Evolutionary conservation across 2,797 vertebrate species (phyloP).

Genomic region (Eremophila alpestris): DNA sequence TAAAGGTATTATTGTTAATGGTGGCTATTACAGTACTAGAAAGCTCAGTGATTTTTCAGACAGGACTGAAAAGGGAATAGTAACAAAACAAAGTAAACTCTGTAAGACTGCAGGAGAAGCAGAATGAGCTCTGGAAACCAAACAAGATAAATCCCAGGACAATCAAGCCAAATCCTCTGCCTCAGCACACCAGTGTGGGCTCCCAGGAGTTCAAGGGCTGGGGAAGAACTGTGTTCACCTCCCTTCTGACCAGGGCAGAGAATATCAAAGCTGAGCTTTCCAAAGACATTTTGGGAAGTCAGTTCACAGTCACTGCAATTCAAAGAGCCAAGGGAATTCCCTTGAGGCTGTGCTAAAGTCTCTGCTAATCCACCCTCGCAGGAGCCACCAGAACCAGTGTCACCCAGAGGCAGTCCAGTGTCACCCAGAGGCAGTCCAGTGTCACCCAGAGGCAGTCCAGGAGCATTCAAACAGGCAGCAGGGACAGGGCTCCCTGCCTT

Average conservation of each 20-base stretch:
- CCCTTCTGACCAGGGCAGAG: not conserved
- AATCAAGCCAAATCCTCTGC: not conserved
- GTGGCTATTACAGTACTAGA: not conserved
- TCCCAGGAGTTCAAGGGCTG: not conserved
- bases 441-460: not conserved
- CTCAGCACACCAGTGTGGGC: not conserved
- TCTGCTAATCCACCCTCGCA: not conserved
- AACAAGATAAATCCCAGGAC: not conserved
- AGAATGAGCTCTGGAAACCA: not conserved
- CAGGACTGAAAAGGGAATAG: not conserved
- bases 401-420: not conserved
- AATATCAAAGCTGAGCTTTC: conserved; percentile 16
- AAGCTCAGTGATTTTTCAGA: not conserved
- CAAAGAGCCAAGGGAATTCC: not conserved
- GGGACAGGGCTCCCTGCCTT: not conserved
- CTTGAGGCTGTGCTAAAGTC: not conserved
- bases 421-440: too few species aligned
- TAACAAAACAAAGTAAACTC: not conserved
- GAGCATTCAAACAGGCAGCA: not conserved
- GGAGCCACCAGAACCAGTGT: not conserved
- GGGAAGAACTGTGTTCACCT: not conserved
- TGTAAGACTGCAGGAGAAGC: not conserved
- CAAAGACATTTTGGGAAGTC: not conserved
- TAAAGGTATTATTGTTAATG: conserved; percentile 15
- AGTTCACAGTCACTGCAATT: not conserved